Evolutionary conservation across 2,797 vertebrate genomes (phyloP), one percentile per base, ranked within the genome.

Genomic region (Miichthys miiuy): DNA sequence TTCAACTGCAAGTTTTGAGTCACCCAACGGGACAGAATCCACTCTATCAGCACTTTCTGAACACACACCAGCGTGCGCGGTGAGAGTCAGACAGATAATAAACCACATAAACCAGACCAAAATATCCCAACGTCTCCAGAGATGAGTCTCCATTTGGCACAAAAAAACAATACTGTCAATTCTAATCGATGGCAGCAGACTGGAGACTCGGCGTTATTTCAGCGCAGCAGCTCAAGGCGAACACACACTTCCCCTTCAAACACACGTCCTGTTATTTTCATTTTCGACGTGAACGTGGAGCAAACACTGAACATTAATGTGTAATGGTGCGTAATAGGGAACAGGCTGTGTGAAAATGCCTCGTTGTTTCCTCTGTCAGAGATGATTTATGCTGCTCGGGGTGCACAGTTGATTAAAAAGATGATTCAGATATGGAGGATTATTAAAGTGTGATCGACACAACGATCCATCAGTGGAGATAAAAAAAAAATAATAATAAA

Each of bases 251-350:
- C 62, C 52, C 27, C 34, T 16, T 17, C 3, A 13, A 9, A 11
- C n/a, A n/a, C 21, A 23, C 0, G n/a, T 51, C 62, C 0, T 25
- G 25, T 14, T 23, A 38, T 38, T 75, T 69, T 60, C 38, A 68
- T 75, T 77, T 72, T 25, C 14, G n/a, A 20, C 18, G 48, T 20
- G 54, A 55, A 65, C 30, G 48, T 30, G 71, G 38, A 46, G 63
- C 58, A 38, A 71, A 72, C 57, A 21, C 14, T 17, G 21, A 23
- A 48, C 67, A 69, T 44, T 21, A 48, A 54, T 38, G 75, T 80
- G 77, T 72, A 81, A 82, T 30, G 51, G 52, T 69, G 85, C 72
- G 68, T 71, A 82, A 65, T 44, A 75, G 76, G 68, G 41, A 21
- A 9, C 50, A 54, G 57, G 2, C n/a, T 14, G 30, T 47, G 41